Percentiles rank a stretch among this genome's conserved stretches.
These are phyloP conservation scores for Drosophila melanica DNA, from an alignment of 1,140 invertebrate species.

Conservation along the genomic window DNA sequence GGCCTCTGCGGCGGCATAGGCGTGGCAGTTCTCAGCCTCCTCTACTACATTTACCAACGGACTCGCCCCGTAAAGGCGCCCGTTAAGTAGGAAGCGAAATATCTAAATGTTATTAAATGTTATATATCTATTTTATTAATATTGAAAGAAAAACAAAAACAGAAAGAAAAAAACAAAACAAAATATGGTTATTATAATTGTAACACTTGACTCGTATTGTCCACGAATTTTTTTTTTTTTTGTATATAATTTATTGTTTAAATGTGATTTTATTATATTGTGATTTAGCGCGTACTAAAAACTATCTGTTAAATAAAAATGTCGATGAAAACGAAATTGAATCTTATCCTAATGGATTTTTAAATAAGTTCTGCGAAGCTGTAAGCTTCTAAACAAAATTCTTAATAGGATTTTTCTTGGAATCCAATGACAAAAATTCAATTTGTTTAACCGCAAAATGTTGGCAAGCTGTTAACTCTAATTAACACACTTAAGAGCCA, in stretches of 20 bases:
- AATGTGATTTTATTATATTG: slow-evolving; percentile 82
- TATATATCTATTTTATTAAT: slow-evolving; percentile 46
- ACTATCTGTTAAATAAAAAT: slow-evolving; percentile 37
- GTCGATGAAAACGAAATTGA: slow-evolving; percentile 12
- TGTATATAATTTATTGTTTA: slow-evolving; percentile 81
- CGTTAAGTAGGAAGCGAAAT: slow-evolving; percentile 56
- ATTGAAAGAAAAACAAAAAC: not conserved
- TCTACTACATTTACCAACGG: slow-evolving; percentile 75
- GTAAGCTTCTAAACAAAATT: not conserved
- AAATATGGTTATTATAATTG: slow-evolving; percentile 41
- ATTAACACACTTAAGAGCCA: slow-evolving; percentile 17
- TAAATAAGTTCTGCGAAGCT: not conserved
- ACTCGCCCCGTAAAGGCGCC: slow-evolving; percentile 57
- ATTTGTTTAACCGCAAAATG: slow-evolving; percentile 18
- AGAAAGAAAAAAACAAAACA: not conserved
- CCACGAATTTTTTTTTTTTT: slow-evolving; percentile 79
- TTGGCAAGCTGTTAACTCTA: slow-evolving; percentile 6
- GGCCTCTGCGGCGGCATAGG: slow-evolving; percentile 66
- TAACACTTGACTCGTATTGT: slow-evolving; percentile 51
- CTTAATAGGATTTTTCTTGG: slow-evolving; percentile 5
- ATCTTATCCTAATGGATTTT: slow-evolving; percentile 1
- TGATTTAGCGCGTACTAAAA: slow-evolving; percentile 80
- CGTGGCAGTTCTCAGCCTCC: slow-evolving; percentile 61
- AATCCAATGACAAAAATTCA: not conserved
- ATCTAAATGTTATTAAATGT: slow-evolving; percentile 46